These are phyloP conservation scores for Dasyornis broadbenti DNA, from an alignment of 2,113 vertebrate genomes.

Conservation along the genomic window DNA sequence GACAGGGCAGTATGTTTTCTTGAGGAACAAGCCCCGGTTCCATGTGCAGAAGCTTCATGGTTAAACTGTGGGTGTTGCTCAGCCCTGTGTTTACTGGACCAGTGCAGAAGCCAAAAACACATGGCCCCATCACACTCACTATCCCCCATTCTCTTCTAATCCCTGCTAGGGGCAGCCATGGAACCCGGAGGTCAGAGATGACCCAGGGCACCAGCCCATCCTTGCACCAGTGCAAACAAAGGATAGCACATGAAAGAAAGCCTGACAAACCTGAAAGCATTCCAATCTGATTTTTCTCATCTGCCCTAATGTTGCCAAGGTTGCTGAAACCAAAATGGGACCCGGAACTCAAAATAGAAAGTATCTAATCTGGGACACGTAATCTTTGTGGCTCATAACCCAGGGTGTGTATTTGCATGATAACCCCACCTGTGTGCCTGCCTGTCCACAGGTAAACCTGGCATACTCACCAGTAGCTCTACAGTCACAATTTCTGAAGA, in stretches of 20 bases:
- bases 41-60: fast-evolving
- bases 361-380: fast-evolving
- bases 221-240: not conserved
- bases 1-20: not conserved
- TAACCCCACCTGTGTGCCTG: not conserved
- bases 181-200: not conserved
- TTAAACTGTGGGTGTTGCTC: not conserved
- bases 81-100: fast-evolving
- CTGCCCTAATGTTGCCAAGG: not conserved
- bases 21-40: fast-evolving
- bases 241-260: not conserved
- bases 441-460: not conserved
- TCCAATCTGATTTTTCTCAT: not conserved
- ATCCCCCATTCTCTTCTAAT: not conserved
- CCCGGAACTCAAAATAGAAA: not conserved
- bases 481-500: not conserved
- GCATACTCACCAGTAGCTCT: fast-evolving
- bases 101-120: not conserved
- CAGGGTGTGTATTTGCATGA: not conserved
- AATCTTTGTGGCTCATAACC: not conserved
- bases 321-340: not conserved
- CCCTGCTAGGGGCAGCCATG: fast-evolving
- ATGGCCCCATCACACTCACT: fast-evolving
- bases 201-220: not conserved
- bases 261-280: fast-evolving